Evolutionary conservation across 1,140 invertebrate species (phyloP).

Genomic region (Chlorops oryzae): DNA sequence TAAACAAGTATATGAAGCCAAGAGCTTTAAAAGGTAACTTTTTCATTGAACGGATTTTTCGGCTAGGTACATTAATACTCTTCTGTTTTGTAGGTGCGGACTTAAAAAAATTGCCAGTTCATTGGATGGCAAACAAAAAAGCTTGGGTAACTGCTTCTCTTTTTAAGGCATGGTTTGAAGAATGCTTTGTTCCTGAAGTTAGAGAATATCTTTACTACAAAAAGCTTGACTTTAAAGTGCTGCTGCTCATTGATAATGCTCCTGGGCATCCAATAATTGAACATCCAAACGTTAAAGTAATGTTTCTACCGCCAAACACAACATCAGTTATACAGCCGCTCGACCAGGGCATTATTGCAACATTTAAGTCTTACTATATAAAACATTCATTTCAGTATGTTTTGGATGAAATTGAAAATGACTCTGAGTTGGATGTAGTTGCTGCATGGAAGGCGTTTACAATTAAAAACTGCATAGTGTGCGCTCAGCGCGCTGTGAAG

Average conservation of each 20-base stretch:
- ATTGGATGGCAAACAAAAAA: slow-evolving; percentile 22
- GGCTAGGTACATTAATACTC: no score
- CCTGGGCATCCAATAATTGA: slow-evolving; percentile 34
- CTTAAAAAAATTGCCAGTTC: slow-evolving; percentile 33
- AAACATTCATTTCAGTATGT: slow-evolving; percentile 14
- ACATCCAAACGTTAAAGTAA: slow-evolving; percentile 41
- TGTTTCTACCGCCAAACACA: slow-evolving; percentile 24
- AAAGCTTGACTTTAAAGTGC: slow-evolving; percentile 45
- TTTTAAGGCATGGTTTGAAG: slow-evolving; percentile 9
- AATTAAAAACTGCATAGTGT: slow-evolving; percentile 12
- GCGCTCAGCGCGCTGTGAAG: slow-evolving; percentile 1
- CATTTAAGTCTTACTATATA: slow-evolving; percentile 45
- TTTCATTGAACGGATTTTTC: no score
- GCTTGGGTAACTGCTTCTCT: slow-evolving; percentile 4
- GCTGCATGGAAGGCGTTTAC: slow-evolving; percentile 16
- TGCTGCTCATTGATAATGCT: slow-evolving; percentile 50
- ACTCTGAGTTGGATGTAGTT: slow-evolving; percentile 3
- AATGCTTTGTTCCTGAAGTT: slow-evolving; percentile 7
- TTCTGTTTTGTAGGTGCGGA: no score
- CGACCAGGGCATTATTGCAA: slow-evolving; percentile 40
- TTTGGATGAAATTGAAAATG: slow-evolving; percentile 12
- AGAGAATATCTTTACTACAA: slow-evolving; percentile 16
- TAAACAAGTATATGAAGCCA: not conserved
- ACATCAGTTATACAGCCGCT: slow-evolving; percentile 48
- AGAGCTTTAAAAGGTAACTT: slow-evolving; percentile 5